Evolutionary conservation across 1,140 invertebrate genomes (phyloP), one percentile per base, ranked within the genome.

Genomic region (Bilobella aurantiaca): DNA sequence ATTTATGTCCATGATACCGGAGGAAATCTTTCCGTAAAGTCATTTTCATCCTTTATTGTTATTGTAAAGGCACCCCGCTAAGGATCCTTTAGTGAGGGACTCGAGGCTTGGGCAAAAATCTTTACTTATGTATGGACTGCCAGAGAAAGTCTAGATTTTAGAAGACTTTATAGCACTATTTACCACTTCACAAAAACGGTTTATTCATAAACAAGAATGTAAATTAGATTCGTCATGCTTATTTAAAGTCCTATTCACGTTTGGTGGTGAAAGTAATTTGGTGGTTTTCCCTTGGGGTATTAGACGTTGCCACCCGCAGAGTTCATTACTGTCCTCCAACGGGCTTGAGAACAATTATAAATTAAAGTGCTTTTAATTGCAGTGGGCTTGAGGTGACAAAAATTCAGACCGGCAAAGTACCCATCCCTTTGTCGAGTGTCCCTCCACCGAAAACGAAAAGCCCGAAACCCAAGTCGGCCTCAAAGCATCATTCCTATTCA

Each of bases 371-470:
- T 14, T 65, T 21, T 28, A 31, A 25, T 37, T 65, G 14, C 34
- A 69, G 67, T 66, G 67, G 61, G 32, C 30, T 47, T 27, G 63
- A 66, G 21, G n/a, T n/a, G n/a, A 49, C 29, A 25, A 66, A 65
- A 62, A 65, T 69, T 8, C 57, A 58, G n/a, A n/a, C n/a, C n/a
- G n/a, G n/a, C n/a, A n/a, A n/a, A n/a, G n/a, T n/a, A n/a, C n/a
- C n/a, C n/a, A n/a, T n/a, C n/a, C n/a, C n/a, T n/a, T n/a, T n/a
- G n/a, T n/a, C n/a, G n/a, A n/a, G n/a, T n/a, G n/a, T 27, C 16
- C 47, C 65, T 12, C 61, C 64, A 60, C 71, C 73, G 23, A 75
- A 75, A 65, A 69, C 67, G 2, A 73, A 78, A 63, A 70, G 68
- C 56, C 71, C 71, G 1, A 73, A 73, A 47, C 71, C 71, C 28